Evolutionary conservation across 1,140 invertebrate species (phyloP).

Genomic region (Dendrolimus kikuchii): DNA sequence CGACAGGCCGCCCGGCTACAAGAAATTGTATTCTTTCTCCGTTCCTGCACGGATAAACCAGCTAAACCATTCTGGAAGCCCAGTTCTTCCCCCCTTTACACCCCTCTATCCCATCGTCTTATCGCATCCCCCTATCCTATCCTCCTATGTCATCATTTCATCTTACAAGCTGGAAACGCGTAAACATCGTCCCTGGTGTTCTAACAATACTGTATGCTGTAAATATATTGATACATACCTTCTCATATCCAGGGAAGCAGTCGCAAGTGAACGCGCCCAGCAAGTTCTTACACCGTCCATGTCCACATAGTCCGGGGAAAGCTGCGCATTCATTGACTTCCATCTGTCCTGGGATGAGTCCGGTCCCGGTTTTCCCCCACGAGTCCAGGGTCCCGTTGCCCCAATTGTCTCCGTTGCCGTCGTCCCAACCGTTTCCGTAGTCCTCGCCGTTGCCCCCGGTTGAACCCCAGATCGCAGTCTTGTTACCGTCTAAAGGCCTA

Average conservation of each 20-base stretch:
- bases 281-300: conserved; percentile 80
- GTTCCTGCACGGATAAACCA: too few species aligned
- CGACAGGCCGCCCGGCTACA: too few species aligned
- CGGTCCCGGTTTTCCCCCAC: conserved; percentile 10
- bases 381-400: conserved; percentile 12
- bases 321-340: conserved; percentile 92
- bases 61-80: too few species aligned
- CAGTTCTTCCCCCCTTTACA: too few species aligned
- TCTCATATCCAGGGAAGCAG: conserved; percentile 83
- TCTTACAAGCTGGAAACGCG: too few species aligned
- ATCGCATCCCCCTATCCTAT: too few species aligned
- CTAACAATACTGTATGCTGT: too few species aligned
- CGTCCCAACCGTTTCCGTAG: conserved; percentile 10
- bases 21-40: too few species aligned
- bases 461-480: conserved; percentile 23
- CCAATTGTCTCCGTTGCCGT: conserved; percentile 9
- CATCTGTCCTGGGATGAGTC: conserved; percentile 78
- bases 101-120: too few species aligned
- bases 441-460: conserved; percentile 13
- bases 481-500: conserved; percentile 12
- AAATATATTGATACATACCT: conserved; percentile 24
- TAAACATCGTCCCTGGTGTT: too few species aligned
- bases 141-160: too few species aligned
- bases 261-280: conserved; percentile 77
- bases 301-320: conserved; percentile 87